Evolutionary conservation across 2,888 invertebrate species (phyloP).

Genomic region (Caenorhabditis drosophilae): DNA sequence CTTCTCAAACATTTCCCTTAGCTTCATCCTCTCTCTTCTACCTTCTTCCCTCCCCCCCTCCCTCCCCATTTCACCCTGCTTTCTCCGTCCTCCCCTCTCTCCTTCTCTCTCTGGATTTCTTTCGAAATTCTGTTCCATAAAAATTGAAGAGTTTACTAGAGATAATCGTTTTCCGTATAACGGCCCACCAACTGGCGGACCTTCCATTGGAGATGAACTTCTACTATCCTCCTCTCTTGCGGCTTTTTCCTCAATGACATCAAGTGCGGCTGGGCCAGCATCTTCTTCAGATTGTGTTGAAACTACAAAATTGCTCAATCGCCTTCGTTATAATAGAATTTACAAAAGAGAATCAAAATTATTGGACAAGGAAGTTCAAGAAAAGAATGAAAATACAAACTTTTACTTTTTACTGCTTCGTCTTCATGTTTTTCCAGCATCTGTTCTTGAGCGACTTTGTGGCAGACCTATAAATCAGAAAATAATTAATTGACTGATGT

Average conservation of each 20-base stretch:
- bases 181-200: conserved; percentile 48
- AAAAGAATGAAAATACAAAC: conserved; percentile 11
- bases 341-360: too few relatives aligned
- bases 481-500: conserved; percentile 30
- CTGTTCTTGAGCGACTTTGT: conserved; percentile 76
- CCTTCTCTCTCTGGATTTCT: too few relatives aligned
- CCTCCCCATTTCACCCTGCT: too few relatives aligned
- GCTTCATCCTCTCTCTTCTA: too few relatives aligned
- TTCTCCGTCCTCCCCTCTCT: too few relatives aligned
- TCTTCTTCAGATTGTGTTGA: conserved; percentile 51
- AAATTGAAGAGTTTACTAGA: conserved; percentile 42
- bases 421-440: conserved; percentile 63
- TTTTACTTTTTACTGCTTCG: conserved; percentile 50
- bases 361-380: not conserved
- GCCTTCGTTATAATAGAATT: conserved; percentile 2
- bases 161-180: conserved; percentile 54
- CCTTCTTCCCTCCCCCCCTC: too few relatives aligned
- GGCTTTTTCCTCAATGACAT: conserved; percentile 49
- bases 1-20: too few relatives aligned
- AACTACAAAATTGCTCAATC: conserved; percentile 22
- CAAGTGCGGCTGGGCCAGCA: conserved; percentile 33
- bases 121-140: too few relatives aligned
- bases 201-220: conserved; percentile 50
- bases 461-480: conserved; percentile 75
- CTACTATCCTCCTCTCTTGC: conserved; percentile 36